Base-by-base conservation (phyloP, 2,797 vertebrate species). In the Microcaecilia unicolor region DNA sequence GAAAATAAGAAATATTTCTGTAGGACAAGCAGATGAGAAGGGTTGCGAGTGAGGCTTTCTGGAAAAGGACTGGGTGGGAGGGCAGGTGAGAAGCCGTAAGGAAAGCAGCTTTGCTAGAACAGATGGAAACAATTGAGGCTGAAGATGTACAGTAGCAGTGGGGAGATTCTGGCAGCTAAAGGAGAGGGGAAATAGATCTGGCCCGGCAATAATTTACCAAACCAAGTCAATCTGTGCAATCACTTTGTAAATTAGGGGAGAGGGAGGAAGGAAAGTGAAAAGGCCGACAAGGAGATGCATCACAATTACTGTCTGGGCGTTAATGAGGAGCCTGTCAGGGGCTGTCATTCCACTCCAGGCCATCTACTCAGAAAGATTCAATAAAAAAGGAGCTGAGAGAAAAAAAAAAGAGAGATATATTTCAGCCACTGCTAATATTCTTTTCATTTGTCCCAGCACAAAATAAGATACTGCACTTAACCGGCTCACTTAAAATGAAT, bases 391-490 rank as follows among this genome's bases (percentile, higher is more conserved):
- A 72, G 65, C 67, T 59, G 67, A 69, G 58, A 74, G 61, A 72
- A 64, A 76, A 68, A 76, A 68, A 74, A 72, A 72, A 71, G 57
- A 11, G 18, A 64, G 63, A 70, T 74, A 70, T 68, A 69, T 70
- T 72, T 68, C 72, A 64, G 66, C 64, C 63, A 72, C 62, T 66
- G 64, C 73, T 73, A 66, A 72, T 76, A 70, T 71, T 67, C 69
- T 74, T 74, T 76, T 75, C 76, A 75, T 75, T 72, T 72, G 67
- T 72, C 66, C 70, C 70, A 67, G 72, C 58, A 70, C 70, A 74
- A 77, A 75, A 77, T 74, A 77, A 77, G 76, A 77, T 72, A 72
- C 67, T 67, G 72, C 74, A 77, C 72, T 77, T 76, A 74, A 74
- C 70, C 61, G 64, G 64, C 70, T 68, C 56, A 62, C 70, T 68